Percentiles rank a stretch among this genome's conserved stretches.
Conservation (phyloP, 2,797 vertebrate species). For the Pristis pectinata region DNA sequence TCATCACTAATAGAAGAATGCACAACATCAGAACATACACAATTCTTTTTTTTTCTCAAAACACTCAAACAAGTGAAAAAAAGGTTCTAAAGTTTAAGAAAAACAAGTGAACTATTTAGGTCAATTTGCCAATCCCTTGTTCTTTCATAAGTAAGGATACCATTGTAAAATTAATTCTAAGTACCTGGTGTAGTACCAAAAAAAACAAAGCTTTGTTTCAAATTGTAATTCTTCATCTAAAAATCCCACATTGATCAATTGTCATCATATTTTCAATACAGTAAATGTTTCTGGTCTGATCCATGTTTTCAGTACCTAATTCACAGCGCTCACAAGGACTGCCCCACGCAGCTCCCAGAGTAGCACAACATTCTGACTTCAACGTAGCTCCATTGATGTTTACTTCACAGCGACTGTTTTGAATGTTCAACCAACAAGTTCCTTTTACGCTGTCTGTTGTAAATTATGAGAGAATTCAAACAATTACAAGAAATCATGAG, state of each 20-base stretch:
- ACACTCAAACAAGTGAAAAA: not conserved
- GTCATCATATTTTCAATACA: not conserved
- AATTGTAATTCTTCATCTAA: not conserved
- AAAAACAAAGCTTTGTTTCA: not conserved
- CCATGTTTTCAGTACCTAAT: slow-evolving; percentile 51
- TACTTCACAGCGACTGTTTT: slow-evolving; percentile 63
- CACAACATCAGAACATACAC: not conserved
- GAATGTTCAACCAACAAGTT: slow-evolving; percentile 67
- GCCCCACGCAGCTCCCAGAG: slow-evolving; percentile 67
- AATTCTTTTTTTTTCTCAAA: not conserved
- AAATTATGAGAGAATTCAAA: not conserved
- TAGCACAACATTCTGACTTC: slow-evolving; percentile 68
- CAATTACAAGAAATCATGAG: not conserved
- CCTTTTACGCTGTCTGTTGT: slow-evolving; percentile 63
- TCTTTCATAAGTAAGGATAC: not conserved
- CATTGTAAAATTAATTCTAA: not conserved
- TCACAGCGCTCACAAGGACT: slow-evolving; percentile 67
- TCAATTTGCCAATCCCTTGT: not conserved
- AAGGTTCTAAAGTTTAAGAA: not conserved
- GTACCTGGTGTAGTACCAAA: not conserved
- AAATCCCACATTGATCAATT: not conserved
- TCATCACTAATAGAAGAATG: not conserved
- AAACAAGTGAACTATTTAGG: not conserved
- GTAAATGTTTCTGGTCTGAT: too few species aligned
- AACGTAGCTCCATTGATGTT: slow-evolving; percentile 67